Evolutionary conservation across 2,797 vertebrate species (phyloP).

Genomic region (Thunnus albacares): DNA sequence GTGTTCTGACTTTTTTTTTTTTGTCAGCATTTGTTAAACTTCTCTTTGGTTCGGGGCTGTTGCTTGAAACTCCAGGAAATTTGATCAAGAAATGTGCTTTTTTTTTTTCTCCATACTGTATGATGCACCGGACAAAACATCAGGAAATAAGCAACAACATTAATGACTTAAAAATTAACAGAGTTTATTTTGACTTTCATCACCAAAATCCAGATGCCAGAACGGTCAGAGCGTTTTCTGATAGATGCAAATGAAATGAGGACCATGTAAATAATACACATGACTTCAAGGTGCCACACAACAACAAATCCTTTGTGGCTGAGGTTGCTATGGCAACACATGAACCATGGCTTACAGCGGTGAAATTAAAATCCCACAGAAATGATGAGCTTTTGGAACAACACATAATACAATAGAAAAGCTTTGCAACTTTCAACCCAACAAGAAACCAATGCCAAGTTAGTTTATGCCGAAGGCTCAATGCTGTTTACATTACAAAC

Average conservation of each 20-base stretch:
- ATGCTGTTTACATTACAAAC: too few relatives aligned
- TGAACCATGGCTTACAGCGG: neutral
- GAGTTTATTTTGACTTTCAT: conserved; percentile 14
- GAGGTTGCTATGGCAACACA: conserved; percentile 7
- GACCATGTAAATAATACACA: conserved; percentile 19
- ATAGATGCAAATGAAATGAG: conserved; percentile 6
- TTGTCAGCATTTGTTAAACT: neutral
- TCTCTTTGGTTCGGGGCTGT: neutral
- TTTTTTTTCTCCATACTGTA: neutral
- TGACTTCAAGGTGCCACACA: conserved; percentile 6
- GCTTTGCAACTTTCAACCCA: too few relatives aligned
- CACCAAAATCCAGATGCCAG: neutral
- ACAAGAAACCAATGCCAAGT: too few relatives aligned
- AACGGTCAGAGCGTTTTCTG: neutral
- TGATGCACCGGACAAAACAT: neutral
- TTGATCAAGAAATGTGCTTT: neutral
- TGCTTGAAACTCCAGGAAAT: neutral
- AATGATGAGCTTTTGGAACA: neutral
- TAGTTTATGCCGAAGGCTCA: too few relatives aligned
- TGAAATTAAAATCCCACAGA: neutral
- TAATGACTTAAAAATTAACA: neutral
- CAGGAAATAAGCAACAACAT: neutral
- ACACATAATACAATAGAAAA: too few relatives aligned
- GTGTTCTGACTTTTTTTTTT: too few relatives aligned
- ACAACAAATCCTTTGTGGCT: neutral